Percentiles rank a stretch among this genome's conserved stretches.
Conservation (phyloP, 2,113 vertebrate genomes). For the Pseudorhombus dupliciocellatus region DNA sequence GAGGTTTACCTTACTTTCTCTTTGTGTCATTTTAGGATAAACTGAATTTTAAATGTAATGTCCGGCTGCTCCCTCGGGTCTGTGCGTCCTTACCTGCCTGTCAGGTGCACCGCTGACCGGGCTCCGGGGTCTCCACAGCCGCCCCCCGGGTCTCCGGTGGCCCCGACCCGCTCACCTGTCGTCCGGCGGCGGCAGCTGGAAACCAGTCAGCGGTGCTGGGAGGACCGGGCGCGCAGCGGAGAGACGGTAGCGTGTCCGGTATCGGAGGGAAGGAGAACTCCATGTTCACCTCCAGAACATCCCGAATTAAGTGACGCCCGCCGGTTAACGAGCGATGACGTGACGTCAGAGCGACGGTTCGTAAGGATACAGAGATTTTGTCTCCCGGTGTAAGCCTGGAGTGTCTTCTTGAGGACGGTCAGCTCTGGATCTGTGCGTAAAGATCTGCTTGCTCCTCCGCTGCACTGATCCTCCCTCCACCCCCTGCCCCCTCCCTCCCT, state of each 20-base stretch:
- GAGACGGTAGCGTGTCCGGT: slow-evolving; percentile 37
- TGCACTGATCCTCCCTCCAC: background rate
- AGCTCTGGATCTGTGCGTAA: background rate
- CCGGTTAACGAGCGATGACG: background rate
- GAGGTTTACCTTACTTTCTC: too few relatives aligned
- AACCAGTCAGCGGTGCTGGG: slow-evolving; percentile 41
- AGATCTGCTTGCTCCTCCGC: slow-evolving; percentile 5
- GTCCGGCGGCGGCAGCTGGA: slow-evolving; percentile 22
- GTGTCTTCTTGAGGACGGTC: background rate
- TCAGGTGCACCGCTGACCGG: slow-evolving; percentile 50
- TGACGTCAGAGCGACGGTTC: background rate
- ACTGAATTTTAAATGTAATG: too few relatives aligned
- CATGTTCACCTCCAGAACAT: slow-evolving; percentile 78
- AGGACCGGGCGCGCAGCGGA: slow-evolving; percentile 41
- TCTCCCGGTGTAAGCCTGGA: too few relatives aligned
- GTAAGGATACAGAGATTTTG: too few relatives aligned
- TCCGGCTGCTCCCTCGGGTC: background rate
- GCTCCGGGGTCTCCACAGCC: slow-evolving; percentile 52
- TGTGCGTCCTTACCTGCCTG: slow-evolving; percentile 62
- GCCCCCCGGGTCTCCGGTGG: slow-evolving; percentile 49
- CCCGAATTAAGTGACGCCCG: slow-evolving; percentile 56
- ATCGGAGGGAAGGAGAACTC: slow-evolving; percentile 57
- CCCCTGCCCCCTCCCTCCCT: background rate
- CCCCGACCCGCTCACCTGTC: slow-evolving; percentile 53
- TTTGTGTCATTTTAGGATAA: too few relatives aligned